Conservation (phyloP, 2,797 vertebrate species). For the Sebastes hubbsi region DNA sequence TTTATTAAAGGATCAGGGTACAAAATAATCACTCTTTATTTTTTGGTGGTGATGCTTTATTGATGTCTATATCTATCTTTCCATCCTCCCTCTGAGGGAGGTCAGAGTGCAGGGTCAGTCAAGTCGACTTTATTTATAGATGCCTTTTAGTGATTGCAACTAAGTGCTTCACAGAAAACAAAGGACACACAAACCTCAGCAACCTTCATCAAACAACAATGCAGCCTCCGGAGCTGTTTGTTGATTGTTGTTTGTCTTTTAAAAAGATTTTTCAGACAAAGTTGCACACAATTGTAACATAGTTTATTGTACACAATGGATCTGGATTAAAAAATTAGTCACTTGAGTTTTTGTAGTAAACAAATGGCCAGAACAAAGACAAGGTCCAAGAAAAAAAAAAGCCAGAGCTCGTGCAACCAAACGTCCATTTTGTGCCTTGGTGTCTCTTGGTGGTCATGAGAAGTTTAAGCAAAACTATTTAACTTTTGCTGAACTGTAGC, state of each 20-base stretch:
- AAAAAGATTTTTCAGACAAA: background rate
- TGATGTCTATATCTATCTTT: slow-evolving; percentile 45
- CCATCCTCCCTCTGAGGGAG: slow-evolving; percentile 26
- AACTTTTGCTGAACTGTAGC: background rate
- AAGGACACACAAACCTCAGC: background rate
- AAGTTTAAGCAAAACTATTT: background rate
- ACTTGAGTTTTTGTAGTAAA: background rate
- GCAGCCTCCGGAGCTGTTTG: background rate
- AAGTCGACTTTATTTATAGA: slow-evolving; percentile 52
- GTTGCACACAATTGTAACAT: background rate
- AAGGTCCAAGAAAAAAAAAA: background rate
- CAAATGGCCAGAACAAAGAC: background rate
- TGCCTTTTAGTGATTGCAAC: slow-evolving; percentile 46
- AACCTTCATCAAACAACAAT: background rate
- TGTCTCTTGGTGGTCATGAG: background rate
- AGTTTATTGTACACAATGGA: background rate
- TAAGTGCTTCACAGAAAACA: slow-evolving; percentile 29
- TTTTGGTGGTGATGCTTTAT: slow-evolving; percentile 36
- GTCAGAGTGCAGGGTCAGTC: slow-evolving; percentile 39
- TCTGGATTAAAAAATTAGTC: no score
- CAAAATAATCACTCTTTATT: slow-evolving; percentile 10
- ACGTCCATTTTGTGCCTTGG: background rate
- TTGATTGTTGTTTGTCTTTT: background rate
- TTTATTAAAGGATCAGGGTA: background rate
- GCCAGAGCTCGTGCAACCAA: background rate